Percentiles rank a stretch among this genome's conserved stretches.
phyloP scores from a whole-genome alignment of 2,797 vertebrate genomes.

The Caiman crocodilus region DNA sequence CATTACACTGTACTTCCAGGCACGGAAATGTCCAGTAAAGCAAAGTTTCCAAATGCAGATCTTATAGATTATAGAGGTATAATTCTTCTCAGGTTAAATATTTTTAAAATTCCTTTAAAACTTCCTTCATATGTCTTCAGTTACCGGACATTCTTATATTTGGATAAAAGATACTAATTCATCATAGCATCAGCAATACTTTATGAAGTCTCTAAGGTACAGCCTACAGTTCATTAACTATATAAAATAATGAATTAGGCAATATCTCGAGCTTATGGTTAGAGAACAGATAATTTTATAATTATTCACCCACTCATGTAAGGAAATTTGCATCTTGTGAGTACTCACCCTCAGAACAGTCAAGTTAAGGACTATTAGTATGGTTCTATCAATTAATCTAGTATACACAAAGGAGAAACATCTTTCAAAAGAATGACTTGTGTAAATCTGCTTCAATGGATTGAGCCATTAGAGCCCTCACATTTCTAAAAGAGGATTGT shows the following conservation, averaged over 20 bases:
- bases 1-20: neutral
- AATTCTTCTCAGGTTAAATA: neutral
- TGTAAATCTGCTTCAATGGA: neutral
- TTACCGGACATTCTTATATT: neutral
- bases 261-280: neutral
- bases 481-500: accelerated
- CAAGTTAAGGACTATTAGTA: neutral
- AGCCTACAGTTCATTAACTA: neutral
- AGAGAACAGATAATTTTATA: neutral
- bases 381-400: neutral
- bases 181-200: neutral
- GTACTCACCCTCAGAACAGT: neutral
- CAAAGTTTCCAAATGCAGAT: neutral
- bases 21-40: neutral
- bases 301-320: neutral
- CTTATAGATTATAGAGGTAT: neutral
- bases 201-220: neutral
- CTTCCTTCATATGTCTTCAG: neutral
- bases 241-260: neutral
- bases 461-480: neutral
- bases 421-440: neutral
- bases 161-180: neutral
- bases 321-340: neutral
- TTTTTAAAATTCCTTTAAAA: neutral
- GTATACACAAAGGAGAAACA: neutral